Evolutionary conservation across 2,113 vertebrate species (phyloP), one percentile per base, ranked within the genome.

Genomic region (Cheilinus undulatus): DNA sequence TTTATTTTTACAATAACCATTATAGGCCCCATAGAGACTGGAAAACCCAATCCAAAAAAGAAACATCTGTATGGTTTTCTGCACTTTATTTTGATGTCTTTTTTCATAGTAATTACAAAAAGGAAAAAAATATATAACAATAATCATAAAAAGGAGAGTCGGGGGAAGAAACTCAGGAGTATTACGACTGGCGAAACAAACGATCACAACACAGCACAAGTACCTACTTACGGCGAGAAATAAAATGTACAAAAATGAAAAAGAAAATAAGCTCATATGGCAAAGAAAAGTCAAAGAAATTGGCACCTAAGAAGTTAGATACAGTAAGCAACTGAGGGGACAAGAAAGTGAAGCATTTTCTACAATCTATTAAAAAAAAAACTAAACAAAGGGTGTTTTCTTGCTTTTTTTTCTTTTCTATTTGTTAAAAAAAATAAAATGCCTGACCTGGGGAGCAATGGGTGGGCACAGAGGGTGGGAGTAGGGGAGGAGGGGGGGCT

Each of bases 161-260:
- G 24, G 63, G 51, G 40, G 24, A 20, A 45, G 22, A 22, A 71
- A 73, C 52, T 79, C 19, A 86, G 86, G 96, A 95, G 93, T 95
- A 95, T 95, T 93, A 97, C 96, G 95, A 96, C 95, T 95, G 96
- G 95, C 96, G 96, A 98, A 96, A 45, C 96, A 96, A 97, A 96
- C 97, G 94, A 95, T 96, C 98, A 98, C 97, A 92, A 96, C 96
- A 99, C 97, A 83, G 95, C 96, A 98, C 97, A 91, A 95, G 96
- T 95, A 98, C 94, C 96, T 92, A 94, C 92, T 89, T 85, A 94
- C 91, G 84, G 92, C 88, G 83, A 92, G 86, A 94, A 94, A 93
- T 84, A 66, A 94, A 92, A 90, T 84, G 86, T 91, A 93, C 83
- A 86, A 90, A 93, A 92, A 80, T 78, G 46, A 73, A 73, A 54